phyloP scores from a whole-genome alignment of 2,113 vertebrate species.

The Cygnus atratus region DNA sequence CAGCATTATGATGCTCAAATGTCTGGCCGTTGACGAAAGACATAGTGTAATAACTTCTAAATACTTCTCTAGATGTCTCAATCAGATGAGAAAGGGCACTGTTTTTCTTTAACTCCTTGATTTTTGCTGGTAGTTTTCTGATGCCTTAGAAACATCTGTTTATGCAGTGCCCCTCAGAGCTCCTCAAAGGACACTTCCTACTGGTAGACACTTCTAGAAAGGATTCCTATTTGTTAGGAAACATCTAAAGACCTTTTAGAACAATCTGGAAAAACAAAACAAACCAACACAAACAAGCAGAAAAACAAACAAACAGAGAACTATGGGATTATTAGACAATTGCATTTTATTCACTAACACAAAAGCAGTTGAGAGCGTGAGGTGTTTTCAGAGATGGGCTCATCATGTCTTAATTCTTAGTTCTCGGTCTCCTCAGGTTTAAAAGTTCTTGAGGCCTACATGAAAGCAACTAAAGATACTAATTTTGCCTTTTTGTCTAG shows the following conservation, averaged over 20 bases:
- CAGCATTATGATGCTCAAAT: not conserved
- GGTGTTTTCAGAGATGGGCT: not conserved
- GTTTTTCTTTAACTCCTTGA: not conserved
- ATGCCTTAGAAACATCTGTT: not conserved
- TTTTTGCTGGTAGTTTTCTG: not conserved
- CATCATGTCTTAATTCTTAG: not conserved
- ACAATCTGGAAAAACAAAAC: not conserved
- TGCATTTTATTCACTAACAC: not conserved
- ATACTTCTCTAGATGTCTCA: not conserved
- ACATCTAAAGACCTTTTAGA: not conserved
- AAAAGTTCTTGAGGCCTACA: not conserved
- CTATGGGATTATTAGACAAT: not conserved
- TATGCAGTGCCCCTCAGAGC: not conserved
- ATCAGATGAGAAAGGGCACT: not conserved
- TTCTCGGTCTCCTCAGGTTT: not conserved
- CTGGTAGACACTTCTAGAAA: not conserved
- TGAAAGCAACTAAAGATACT: not conserved
- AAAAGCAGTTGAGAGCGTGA: not conserved
- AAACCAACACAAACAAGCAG: not conserved
- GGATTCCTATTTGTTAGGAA: not conserved
- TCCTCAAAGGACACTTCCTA: not conserved
- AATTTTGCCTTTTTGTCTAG: not conserved
- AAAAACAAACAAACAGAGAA: not conserved
- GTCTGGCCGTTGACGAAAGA: accelerated
- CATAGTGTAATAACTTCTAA: not conserved